Evolutionary conservation across 2,888 invertebrate genomes (phyloP).

Genomic region (Acleris literana): DNA sequence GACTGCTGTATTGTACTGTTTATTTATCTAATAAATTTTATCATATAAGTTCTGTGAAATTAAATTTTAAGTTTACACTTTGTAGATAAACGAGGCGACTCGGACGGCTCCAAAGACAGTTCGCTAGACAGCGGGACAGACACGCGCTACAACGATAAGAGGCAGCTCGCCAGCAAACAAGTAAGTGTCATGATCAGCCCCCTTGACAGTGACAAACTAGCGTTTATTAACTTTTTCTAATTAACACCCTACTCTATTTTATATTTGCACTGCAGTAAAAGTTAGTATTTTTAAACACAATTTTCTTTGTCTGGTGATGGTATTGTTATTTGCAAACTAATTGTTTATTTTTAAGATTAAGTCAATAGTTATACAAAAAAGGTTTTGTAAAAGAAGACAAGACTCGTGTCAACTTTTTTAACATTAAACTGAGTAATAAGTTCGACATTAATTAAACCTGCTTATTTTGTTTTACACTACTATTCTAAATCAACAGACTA

Average conservation of each 20-base stretch:
- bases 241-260: too few relatives aligned
- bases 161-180: conserved; percentile 81
- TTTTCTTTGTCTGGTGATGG: conserved; percentile 15
- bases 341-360: neutral
- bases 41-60: too few relatives aligned
- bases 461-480: too few relatives aligned
- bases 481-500: neutral
- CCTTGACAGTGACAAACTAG: neutral
- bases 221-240: neutral
- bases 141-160: conserved; percentile 83
- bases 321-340: conserved; percentile 9
- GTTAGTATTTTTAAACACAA: neutral
- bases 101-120: conserved; percentile 90
- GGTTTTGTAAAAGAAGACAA: too few relatives aligned
- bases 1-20: too few relatives aligned
- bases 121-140: conserved; percentile 92
- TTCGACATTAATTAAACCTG: too few relatives aligned
- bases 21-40: too few relatives aligned
- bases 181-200: conserved; percentile 51
- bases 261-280: neutral
- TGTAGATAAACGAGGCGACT: conserved; percentile 86
- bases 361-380: too few relatives aligned
- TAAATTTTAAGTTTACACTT: too few relatives aligned
- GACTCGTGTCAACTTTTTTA: too few relatives aligned
- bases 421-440: too few relatives aligned